Base-by-base conservation (phyloP, 1,140 invertebrate species). In the Nephotettix cincticeps region DNA sequence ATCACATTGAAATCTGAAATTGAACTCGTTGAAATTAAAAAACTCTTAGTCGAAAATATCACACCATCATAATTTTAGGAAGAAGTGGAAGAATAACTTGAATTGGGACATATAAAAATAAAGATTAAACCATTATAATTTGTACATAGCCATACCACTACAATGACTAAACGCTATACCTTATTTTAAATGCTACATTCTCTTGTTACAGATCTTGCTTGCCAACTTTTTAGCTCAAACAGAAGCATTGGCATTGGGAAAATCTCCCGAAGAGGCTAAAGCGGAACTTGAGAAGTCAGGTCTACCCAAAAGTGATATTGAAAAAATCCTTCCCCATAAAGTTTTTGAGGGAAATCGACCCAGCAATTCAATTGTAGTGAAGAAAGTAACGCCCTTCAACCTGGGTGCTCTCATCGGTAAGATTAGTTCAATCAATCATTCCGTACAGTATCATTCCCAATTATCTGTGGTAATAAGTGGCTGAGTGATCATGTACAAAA, bases 161-260 rank as follows among this genome's bases (percentile, higher is more conserved):
- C 29, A 63, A 3, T n/a, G n/a, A n/a, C n/a, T n/a, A n/a, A n/a
- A n/a, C n/a, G n/a, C n/a, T n/a, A n/a, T n/a, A n/a, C n/a, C n/a
- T n/a, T n/a, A 14, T 9, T 63, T 30, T 19, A 25, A 30, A 11
- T 9, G 25, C 3, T 27, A 63, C 23, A 4, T 63, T 23, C 6
- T 65, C 11, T 36, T 40, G 13, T 71, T 73, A 77, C 89, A 95
- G 86, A 96, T 99, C 79, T 85, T 99, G 56, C 81, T 98, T 47
- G 93, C 98, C 0, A 99, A 99, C 83, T 99, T 99, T 84, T 85
- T 99, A 56, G 98, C 98, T 1, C 98, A 99, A 85, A 99, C 98
- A 6, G 98, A 99, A 83, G 96, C 96, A 21, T 83, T 98, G 9
- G 97, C 97, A 93, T 92, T 90, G 77, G 96, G 96, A 9, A 97